Evolutionary conservation across 1,140 invertebrate species (phyloP).

Genomic region (Zaprionus davidi): DNA sequence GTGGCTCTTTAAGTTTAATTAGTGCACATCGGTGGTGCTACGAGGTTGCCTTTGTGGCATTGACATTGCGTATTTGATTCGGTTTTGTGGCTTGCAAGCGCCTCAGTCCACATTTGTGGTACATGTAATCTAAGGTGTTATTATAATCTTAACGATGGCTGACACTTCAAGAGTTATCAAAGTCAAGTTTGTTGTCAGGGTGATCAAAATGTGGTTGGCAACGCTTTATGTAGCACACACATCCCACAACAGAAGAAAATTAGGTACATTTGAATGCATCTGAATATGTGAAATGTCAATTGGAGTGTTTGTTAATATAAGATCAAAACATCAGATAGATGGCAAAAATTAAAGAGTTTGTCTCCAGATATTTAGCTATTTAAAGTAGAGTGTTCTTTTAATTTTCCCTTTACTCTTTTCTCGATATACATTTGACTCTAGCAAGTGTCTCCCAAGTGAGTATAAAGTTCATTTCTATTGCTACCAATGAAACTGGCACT

Average conservation of each 20-base stretch:
- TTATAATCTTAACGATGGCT: conserved; percentile 11
- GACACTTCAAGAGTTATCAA: conserved; percentile 23
- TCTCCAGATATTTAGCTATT: too few relatives aligned
- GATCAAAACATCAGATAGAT: too few relatives aligned
- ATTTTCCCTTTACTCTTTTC: too few relatives aligned
- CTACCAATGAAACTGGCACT: background rate
- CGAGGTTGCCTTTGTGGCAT: conserved; percentile 37
- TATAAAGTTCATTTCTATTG: background rate
- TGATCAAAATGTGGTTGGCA: background rate
- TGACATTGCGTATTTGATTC: conserved; percentile 55
- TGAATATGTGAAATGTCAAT: background rate
- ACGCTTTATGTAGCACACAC: conserved; percentile 1
- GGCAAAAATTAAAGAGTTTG: too few relatives aligned
- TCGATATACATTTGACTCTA: background rate
- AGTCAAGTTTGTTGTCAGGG: background rate
- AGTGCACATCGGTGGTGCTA: conserved; percentile 20
- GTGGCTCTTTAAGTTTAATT: conserved; percentile 72
- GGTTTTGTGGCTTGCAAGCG: conserved; percentile 57
- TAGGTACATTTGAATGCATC: background rate
- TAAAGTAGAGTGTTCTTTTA: too few relatives aligned
- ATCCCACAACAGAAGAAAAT: background rate
- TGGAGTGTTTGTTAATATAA: background rate
- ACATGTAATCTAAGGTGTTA: background rate
- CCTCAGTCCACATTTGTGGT: background rate
- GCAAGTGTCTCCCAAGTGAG: background rate